A percentile compares a stretch with the other conserved stretches of the same genome.
Conservation (phyloP, 2,888 invertebrate genomes). For the Ligdia adustata region DNA sequence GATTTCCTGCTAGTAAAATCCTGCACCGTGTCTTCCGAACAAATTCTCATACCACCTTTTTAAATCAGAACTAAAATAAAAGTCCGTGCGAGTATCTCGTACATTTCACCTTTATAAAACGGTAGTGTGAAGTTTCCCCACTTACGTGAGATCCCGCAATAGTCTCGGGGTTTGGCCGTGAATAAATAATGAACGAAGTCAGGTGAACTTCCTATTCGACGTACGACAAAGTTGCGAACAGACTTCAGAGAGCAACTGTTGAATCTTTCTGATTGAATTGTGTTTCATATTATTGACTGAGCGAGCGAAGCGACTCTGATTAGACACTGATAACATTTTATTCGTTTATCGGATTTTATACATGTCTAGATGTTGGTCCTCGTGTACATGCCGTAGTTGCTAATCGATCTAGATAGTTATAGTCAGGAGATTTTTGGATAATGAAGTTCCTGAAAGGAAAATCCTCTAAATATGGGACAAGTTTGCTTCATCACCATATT, state of each 20-base stretch:
- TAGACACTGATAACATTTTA: too few relatives aligned
- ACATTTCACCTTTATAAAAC: constrained; percentile 46
- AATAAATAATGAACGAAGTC: constrained; percentile 59
- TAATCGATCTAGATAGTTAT: too few relatives aligned
- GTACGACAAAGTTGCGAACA: constrained; percentile 34
- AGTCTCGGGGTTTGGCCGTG: constrained; percentile 55
- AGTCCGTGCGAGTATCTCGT: constrained; percentile 21
- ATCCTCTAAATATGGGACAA: too few relatives aligned
- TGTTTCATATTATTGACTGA: not conserved
- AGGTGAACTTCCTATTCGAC: constrained; percentile 42
- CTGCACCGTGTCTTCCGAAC: not conserved
- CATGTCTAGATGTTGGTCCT: too few relatives aligned
- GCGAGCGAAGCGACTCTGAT: too few relatives aligned
- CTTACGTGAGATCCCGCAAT: constrained; percentile 52
- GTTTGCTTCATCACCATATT: too few relatives aligned
- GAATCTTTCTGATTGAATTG: constrained; percentile 8
- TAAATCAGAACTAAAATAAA: constrained; percentile 30
- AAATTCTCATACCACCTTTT: constrained; percentile 6
- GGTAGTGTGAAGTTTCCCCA: constrained; percentile 55
- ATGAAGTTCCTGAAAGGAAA: too few relatives aligned
- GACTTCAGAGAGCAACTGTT: constrained; percentile 22
- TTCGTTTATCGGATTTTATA: too few relatives aligned
- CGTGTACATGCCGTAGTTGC: too few relatives aligned
- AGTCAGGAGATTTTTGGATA: too few relatives aligned
- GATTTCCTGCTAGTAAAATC: not conserved